phyloP scores from a whole-genome alignment of 2,888 invertebrate species.

The Coenonympha arcania region DNA sequence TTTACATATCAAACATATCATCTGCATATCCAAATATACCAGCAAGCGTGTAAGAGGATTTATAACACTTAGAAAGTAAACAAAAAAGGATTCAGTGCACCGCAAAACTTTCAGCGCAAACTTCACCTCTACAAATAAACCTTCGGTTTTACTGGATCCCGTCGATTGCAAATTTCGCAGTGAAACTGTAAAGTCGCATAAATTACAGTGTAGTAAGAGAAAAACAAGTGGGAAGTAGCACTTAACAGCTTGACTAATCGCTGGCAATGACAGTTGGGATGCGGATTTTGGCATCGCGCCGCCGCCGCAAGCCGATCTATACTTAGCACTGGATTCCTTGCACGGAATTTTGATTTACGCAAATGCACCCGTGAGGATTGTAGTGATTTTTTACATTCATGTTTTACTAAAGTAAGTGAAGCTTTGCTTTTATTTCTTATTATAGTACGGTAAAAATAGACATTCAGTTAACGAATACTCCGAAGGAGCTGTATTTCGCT shows the following conservation, averaged over 20 bases:
- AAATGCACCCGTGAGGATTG: slow-evolving; percentile 22
- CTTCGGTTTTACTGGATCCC: slow-evolving; percentile 68
- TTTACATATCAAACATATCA: background rate
- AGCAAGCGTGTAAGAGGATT: slow-evolving; percentile 22
- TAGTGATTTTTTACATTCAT: background rate
- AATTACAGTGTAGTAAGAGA: slow-evolving; percentile 69
- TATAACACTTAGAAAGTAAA: slow-evolving; percentile 28
- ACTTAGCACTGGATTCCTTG: slow-evolving; percentile 18
- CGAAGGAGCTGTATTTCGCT: too few species aligned
- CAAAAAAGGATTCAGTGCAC: slow-evolving; percentile 58
- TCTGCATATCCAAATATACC: background rate
- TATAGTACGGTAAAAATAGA: too few species aligned
- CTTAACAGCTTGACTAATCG: slow-evolving; percentile 72
- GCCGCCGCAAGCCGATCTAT: slow-evolving; percentile 46
- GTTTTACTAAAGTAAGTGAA: background rate
- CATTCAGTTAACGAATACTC: too few species aligned
- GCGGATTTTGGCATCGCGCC: slow-evolving; percentile 28
- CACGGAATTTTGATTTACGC: slow-evolving; percentile 26
- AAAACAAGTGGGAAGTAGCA: slow-evolving; percentile 71
- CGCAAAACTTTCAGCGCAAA: slow-evolving; percentile 66
- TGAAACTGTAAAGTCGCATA: slow-evolving; percentile 71
- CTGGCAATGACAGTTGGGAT: slow-evolving; percentile 60
- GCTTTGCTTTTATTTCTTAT: background rate
- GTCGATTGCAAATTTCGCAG: slow-evolving; percentile 69
- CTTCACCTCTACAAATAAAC: slow-evolving; percentile 70